Conservation (phyloP, 2,888 invertebrate genomes). For the Ganaspis brasiliensis region DNA sequence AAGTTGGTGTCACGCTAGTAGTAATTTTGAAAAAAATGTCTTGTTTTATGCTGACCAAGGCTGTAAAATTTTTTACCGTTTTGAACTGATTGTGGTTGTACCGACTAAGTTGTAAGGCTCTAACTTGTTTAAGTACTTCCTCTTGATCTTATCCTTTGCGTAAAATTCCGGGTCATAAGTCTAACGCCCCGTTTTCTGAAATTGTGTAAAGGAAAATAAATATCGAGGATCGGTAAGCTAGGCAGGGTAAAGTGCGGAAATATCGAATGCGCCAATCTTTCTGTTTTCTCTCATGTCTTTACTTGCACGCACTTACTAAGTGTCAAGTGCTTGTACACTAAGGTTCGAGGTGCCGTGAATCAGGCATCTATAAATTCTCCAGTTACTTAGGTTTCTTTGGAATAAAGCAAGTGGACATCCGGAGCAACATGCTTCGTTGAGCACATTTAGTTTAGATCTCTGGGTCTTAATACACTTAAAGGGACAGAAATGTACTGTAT, state of each 20-base stretch:
- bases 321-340: constrained; percentile 43
- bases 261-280: constrained; percentile 19
- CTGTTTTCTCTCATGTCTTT: constrained; percentile 14
- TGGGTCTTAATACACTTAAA: background rate
- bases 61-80: background rate
- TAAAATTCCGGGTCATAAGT: constrained; percentile 40
- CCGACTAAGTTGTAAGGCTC: background rate
- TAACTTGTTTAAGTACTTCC: constrained; percentile 32
- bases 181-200: constrained; percentile 26
- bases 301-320: constrained; percentile 47
- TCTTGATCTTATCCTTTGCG: constrained; percentile 37
- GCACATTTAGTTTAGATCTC: constrained; percentile 47
- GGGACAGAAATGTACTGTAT: background rate
- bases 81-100: background rate
- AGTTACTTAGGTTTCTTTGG: constrained; percentile 48
- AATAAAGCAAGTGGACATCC: constrained; percentile 60
- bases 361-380: constrained; percentile 55
- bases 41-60: background rate
- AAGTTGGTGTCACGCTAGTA: no score
- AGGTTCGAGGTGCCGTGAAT: constrained; percentile 53
- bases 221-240: constrained; percentile 33
- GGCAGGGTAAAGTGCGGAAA: constrained; percentile 18
- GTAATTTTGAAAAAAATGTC: background rate
- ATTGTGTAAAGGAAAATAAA: constrained; percentile 26
- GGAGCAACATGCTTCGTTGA: constrained; percentile 30